phyloP scores from a whole-genome alignment of 2,888 invertebrate genomes.

The Acanthacorydalis orientalis region DNA sequence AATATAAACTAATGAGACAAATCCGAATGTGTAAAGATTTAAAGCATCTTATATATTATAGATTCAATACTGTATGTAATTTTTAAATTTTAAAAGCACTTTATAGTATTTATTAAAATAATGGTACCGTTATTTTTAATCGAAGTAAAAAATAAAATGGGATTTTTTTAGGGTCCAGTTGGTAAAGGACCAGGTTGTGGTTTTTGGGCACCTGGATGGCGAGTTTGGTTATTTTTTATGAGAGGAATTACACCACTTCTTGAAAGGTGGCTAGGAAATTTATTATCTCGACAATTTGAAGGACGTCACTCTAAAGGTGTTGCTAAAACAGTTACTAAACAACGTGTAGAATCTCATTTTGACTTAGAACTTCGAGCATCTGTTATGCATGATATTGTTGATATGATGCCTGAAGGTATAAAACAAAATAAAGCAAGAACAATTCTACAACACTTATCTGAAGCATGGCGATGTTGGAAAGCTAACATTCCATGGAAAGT shows the following conservation, averaged over 20 bases:
- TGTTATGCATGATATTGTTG: constrained; percentile 96
- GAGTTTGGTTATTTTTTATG: constrained; percentile 99
- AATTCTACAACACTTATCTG: constrained; percentile 95
- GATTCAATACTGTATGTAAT: constrained; percentile 83
- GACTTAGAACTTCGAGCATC: constrained; percentile 96
- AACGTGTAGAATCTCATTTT: constrained; percentile 98
- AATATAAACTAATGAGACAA: constrained; percentile 96
- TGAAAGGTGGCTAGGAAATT: constrained; percentile 98
- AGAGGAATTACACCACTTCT: constrained; percentile 94
- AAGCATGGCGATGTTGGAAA: constrained; percentile 99
- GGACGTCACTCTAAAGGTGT: constrained; percentile 99
- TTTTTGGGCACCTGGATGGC: constrained; percentile 98
- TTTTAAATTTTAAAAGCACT: neutral
- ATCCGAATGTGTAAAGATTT: constrained; percentile 99
- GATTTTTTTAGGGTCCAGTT: constrained; percentile 69
- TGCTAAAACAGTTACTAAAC: constrained; percentile 99
- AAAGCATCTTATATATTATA: constrained; percentile 97
- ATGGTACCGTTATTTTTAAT: constrained; percentile 8
- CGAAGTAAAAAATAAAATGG: too few relatives aligned
- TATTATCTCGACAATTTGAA: constrained; percentile 96
- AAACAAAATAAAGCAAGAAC: constrained; percentile 99
- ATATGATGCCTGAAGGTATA: constrained; percentile 99
- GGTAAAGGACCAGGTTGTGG: constrained; percentile 98
- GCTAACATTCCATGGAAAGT: constrained; percentile 99
- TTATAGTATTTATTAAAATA: too few relatives aligned